Conservation (phyloP, 64 coral and sea anemone species). For the Porites australiensis region DNA sequence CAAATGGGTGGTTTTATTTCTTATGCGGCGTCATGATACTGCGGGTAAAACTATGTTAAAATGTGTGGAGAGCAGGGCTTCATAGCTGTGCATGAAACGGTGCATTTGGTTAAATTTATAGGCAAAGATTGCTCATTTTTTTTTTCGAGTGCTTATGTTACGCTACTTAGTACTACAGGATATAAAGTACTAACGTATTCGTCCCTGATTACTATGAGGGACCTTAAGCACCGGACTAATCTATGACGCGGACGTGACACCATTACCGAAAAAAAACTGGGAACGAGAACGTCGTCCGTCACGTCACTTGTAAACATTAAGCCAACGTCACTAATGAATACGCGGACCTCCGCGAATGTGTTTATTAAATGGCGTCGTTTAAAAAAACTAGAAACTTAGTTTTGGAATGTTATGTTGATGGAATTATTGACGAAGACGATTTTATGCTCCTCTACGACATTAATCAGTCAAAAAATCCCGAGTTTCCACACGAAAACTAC, state of each 20-base stretch:
- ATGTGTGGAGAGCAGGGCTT: too few species aligned
- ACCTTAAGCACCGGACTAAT: neutral
- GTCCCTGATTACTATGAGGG: too few species aligned
- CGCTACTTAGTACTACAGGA: too few species aligned
- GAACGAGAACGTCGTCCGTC: neutral
- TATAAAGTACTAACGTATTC: too few species aligned
- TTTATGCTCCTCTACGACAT: conserved; percentile 44
- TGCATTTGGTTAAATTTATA: too few species aligned
- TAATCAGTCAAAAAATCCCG: conserved; percentile 38
- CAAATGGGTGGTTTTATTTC: too few species aligned
- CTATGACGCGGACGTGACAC: neutral
- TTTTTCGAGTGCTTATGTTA: too few species aligned
- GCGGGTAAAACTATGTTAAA: too few species aligned
- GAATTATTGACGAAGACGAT: conserved; percentile 5
- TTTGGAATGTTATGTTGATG: conserved; percentile 4
- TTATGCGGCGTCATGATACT: too few species aligned
- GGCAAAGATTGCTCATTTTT: too few species aligned
- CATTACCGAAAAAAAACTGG: neutral
- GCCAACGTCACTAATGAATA: neutral
- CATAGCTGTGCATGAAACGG: too few species aligned
- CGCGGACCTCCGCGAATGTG: neutral
- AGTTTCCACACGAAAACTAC: conserved; percentile 56
- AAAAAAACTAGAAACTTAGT: conserved; percentile 24
- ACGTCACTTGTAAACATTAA: neutral
- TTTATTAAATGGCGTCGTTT: conserved; percentile 8